These are phyloP conservation scores for Napeogenes inachia DNA, from an alignment of 2,888 invertebrate species.

Conservation along the genomic window DNA sequence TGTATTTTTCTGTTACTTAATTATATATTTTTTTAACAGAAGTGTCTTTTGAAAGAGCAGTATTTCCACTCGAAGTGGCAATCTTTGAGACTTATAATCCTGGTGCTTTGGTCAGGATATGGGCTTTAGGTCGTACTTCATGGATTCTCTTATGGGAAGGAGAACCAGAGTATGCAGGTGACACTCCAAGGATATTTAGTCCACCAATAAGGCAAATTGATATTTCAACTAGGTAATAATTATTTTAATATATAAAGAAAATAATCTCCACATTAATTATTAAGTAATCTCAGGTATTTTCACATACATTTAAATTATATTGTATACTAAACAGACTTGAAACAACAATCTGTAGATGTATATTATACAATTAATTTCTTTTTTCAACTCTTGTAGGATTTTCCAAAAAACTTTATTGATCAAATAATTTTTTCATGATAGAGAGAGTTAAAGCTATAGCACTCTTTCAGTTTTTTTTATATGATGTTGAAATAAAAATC, in stretches of 20 bases:
- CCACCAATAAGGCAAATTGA: slow-evolving; percentile 81
- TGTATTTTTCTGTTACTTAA: neutral
- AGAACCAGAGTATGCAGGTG: slow-evolving; percentile 78
- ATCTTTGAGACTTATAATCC: slow-evolving; percentile 93
- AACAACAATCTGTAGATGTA: too few relatives aligned
- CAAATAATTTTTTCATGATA: too few relatives aligned
- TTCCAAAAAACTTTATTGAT: too few relatives aligned
- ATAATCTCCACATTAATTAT: too few relatives aligned
- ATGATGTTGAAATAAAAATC: too few relatives aligned
- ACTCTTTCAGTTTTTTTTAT: too few relatives aligned
- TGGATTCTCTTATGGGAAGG: slow-evolving; percentile 90
- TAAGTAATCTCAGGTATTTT: too few relatives aligned
- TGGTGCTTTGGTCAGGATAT: slow-evolving; percentile 88
- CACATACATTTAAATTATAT: too few relatives aligned
- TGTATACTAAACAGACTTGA: too few relatives aligned
- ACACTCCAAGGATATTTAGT: slow-evolving; percentile 84
- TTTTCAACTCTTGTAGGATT: too few relatives aligned
- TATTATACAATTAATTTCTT: too few relatives aligned
- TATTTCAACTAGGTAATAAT: slow-evolving; percentile 55
- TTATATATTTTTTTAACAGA: slow-evolving; percentile 55
- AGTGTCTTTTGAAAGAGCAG: slow-evolving; percentile 81
- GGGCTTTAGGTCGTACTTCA: slow-evolving; percentile 77
- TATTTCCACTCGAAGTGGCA: slow-evolving; percentile 82
- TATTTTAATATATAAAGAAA: neutral
- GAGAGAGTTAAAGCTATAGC: too few relatives aligned